Percentiles rank a stretch among this genome's conserved stretches.
Conservation (phyloP, 2,113 vertebrate species). For the Artemisiospiza belli region DNA sequence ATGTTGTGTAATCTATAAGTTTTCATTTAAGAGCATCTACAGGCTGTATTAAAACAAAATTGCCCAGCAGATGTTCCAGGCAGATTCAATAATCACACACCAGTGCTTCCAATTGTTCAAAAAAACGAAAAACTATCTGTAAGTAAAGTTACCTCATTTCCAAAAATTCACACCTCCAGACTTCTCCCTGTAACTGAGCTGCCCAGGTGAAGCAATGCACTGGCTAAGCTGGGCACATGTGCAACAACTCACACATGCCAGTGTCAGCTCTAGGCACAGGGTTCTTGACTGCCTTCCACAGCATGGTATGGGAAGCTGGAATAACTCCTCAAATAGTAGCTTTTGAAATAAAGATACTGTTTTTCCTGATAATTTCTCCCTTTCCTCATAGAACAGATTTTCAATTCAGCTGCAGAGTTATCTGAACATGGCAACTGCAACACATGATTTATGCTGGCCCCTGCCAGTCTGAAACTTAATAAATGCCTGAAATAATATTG, state of each 20-base stretch:
- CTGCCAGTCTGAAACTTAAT: neutral
- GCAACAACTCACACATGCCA: neutral
- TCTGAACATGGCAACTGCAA: neutral
- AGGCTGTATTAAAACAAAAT: neutral
- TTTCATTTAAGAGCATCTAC: neutral
- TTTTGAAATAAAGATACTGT: neutral
- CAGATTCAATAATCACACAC: neutral
- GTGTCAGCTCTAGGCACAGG: fast-evolving
- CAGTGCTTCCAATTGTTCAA: neutral
- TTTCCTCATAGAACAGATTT: neutral
- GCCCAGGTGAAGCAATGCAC: neutral
- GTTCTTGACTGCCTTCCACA: neutral
- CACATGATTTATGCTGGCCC: neutral
- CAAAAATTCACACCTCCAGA: neutral
- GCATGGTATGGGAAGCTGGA: neutral
- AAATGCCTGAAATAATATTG: neutral
- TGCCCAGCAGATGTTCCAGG: conserved; percentile 2
- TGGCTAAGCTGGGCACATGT: neutral
- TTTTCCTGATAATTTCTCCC: neutral
- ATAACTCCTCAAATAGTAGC: neutral
- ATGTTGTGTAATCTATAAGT: neutral
- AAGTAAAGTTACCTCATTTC: neutral
- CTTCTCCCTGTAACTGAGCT: neutral
- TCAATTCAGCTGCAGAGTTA: neutral
- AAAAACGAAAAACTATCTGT: neutral